Evolutionary conservation across 1,140 invertebrate genomes (phyloP), one percentile per base, ranked within the genome.

Genomic region (Orussus abietinus): DNA sequence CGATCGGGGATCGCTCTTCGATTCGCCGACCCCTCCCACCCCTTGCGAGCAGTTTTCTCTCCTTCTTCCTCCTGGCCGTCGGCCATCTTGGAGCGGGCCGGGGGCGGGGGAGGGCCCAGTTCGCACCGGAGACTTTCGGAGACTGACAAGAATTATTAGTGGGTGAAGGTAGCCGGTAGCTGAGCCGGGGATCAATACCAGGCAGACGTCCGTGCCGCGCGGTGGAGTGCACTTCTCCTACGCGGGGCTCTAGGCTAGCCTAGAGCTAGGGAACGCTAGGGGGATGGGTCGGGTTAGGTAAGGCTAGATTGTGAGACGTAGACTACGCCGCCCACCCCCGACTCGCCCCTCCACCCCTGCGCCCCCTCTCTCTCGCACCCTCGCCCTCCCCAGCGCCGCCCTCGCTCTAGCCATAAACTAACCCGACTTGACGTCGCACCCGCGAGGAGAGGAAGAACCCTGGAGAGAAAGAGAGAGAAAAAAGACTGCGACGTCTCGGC

Each of bases 81-180:
- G n/a, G n/a, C n/a, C n/a, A n/a, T n/a, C n/a, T n/a, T 46, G 29
- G 5, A 22, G 25, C 21, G 37, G 42, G 14, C 6, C 5, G 44
- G 9, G 9, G 14, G 29, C 25, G 42, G 33, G 19, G 15, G 38
- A 43, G 36, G 29, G 30, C 28, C 28, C 29, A 36, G 44, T 20
- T 29, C 31, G 29, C 32, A 32, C 41, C 38, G 38, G 62, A 56
- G 59, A 60, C 62, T 70, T 68, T 58, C 56, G 66, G 69, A 69
- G 67, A 67, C 69, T 69, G 68, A 72, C 68, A 72, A 72, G 69
- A 73, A 72, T 73, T 71, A 73, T 73, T 72, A 71, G 70, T 69
- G 68, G 69, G 67, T 64, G 64, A 73, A 72, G 66, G 69, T 73
- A 69, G 69, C 69, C 69, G 63, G 66, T 69, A 65, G 65, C 66